Percentiles rank a stretch among this genome's conserved stretches.
Conservation (phyloP, 1,140 invertebrate species). For the Mesaphorura yosii region DNA sequence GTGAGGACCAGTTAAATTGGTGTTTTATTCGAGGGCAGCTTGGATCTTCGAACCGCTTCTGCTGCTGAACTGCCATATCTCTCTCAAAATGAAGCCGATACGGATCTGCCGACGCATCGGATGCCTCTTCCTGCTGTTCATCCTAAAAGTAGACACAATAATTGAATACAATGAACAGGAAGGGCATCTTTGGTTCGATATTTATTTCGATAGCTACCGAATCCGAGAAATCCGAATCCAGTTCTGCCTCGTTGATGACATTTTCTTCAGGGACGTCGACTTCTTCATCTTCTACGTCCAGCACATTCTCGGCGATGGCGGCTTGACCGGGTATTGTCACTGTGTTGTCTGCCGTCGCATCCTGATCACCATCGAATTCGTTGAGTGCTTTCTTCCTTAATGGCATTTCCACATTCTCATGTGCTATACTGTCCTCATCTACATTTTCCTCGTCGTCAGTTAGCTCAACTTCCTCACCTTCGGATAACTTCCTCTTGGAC, state of each 20-base stretch:
- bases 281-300: slow-evolving; percentile 32
- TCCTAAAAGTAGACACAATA: slow-evolving; percentile 2
- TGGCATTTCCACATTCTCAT: slow-evolving; percentile 21
- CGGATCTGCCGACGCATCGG: slow-evolving; percentile 40
- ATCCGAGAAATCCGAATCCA: slow-evolving; percentile 16
- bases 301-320: slow-evolving; percentile 37
- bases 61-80: slow-evolving; percentile 48
- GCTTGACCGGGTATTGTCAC: slow-evolving; percentile 34
- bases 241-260: slow-evolving; percentile 28
- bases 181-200: background rate
- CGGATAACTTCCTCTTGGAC: slow-evolving; percentile 25
- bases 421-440: slow-evolving; percentile 1
- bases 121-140: background rate
- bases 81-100: slow-evolving; percentile 51
- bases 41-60: slow-evolving; percentile 45
- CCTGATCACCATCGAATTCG: slow-evolving; percentile 14
- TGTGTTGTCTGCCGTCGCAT: slow-evolving; percentile 26
- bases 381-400: slow-evolving; percentile 23
- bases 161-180: background rate
- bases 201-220: background rate
- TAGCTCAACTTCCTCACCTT: slow-evolving; percentile 26
- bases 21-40: too few relatives aligned
- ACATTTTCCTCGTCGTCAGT: slow-evolving; percentile 26
- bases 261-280: slow-evolving; percentile 33
- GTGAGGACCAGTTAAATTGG: too few relatives aligned